These are phyloP conservation scores for Argyra leucocephala DNA, from an alignment of 2,888 invertebrate species.

Conservation along the genomic window DNA sequence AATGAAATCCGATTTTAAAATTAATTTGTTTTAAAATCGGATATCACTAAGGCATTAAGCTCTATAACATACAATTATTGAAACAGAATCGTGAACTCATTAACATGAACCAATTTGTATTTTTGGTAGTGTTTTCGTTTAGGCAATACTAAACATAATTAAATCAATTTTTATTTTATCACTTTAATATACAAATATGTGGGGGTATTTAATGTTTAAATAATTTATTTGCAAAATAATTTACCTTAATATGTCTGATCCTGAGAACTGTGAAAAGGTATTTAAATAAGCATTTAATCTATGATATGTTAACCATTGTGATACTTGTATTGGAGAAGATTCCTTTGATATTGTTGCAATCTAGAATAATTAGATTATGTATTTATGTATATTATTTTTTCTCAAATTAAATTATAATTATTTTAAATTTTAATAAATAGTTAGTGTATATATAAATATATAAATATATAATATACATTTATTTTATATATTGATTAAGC, in stretches of 20 bases:
- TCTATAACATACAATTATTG: no score
- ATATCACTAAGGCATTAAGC: no score
- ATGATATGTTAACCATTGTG: slow-evolving; percentile 68
- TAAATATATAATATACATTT: neutral
- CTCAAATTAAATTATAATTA: slow-evolving; percentile 17
- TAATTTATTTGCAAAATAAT: slow-evolving; percentile 16
- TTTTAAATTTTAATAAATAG: slow-evolving; percentile 7
- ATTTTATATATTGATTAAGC: no score
- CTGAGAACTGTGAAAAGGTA: slow-evolving; percentile 78
- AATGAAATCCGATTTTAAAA: no score
- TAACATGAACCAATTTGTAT: no score
- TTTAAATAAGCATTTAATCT: slow-evolving; percentile 66
- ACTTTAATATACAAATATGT: neutral
- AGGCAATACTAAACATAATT: neutral
- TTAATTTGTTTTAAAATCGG: no score
- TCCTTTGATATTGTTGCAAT: slow-evolving; percentile 53
- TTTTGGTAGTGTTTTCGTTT: neutral
- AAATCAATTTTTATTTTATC: neutral
- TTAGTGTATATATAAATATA: slow-evolving; percentile 18
- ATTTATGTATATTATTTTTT: neutral
- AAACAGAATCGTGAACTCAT: no score
- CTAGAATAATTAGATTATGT: slow-evolving; percentile 29
- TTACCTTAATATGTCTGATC: slow-evolving; percentile 73
- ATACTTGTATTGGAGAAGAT: slow-evolving; percentile 61
- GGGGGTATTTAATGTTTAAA: neutral